Evolutionary conservation across 2,888 invertebrate genomes (phyloP), one percentile per base, ranked within the genome.

Genomic region (Hypselothyrea guttata): DNA sequence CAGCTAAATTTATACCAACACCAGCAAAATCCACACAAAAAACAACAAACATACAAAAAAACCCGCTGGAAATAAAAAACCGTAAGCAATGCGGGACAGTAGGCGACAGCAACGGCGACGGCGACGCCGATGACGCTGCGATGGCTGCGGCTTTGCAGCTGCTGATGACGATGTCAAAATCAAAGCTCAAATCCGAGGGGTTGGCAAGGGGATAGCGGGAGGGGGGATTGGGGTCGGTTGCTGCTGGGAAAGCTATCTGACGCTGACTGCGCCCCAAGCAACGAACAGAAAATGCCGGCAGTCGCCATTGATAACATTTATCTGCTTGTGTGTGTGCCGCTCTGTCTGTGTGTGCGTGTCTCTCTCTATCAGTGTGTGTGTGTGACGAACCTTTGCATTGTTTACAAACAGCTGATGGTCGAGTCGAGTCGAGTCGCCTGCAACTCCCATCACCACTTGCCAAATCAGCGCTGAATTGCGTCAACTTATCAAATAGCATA

Each of bases 351-450:
- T 22, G 9, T 54, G 41, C 28, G 40, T 31, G 34, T 46, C 35
- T 53, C 41, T 52, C 38, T 41, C 30, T 41, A 13, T 13, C 42
- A 37, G 30, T 16, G 13, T 47, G 40, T 30, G 11, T 41, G 46
- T 45, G 51, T 30, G 40, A 47, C 27, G 46, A 66, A 60, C 51
- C 68, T 66, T 61, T 69, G 82, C 59, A 84, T 77, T 77, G 77
- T 77, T 77, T 77, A 77, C 77, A 52, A 84, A 77, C 77, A 77
- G 84, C 84, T 77, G 76, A 62, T 27, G 38, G 16, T 11, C 31
- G 13, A n/a, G n/a, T n/a, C 9, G 9, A 2, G 22, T 12, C 7
- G 15, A n/a, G 7, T 27, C n/a, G 12, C 46, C 35, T 38, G 15
- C 44, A 71, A 48, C 58, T 42, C n/a, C 18, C 57, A 30, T 62